Conservation (phyloP, 2,797 vertebrate genomes). For the Dendrocincla tyrannina region DNA sequence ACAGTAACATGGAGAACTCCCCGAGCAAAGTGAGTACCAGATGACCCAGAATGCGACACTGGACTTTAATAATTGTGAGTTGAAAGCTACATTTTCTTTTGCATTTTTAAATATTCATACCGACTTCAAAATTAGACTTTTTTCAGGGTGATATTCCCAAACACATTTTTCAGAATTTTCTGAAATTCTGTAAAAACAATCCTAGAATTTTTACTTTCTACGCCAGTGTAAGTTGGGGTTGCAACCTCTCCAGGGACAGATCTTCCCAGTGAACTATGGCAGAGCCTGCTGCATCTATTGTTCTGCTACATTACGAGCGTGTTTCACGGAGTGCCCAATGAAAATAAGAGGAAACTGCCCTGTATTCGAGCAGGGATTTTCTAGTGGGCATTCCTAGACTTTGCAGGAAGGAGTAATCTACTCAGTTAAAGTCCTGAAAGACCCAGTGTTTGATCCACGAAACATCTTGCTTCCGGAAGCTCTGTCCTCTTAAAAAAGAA, state of each 20-base stretch:
- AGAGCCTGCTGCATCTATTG: neutral
- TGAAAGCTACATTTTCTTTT: neutral
- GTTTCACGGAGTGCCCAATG: neutral
- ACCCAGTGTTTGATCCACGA: rapidly evolving
- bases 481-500: neutral
- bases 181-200: neutral
- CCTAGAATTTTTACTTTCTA: neutral
- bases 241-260: neutral
- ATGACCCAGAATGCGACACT: neutral
- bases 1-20: neutral
- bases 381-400: neutral
- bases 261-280: neutral
- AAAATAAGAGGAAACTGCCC: neutral
- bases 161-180: neutral
- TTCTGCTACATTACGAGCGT: rapidly evolving
- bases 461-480: neutral
- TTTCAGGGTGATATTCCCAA: neutral
- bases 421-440: neutral
- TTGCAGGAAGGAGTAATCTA: neutral
- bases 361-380: neutral
- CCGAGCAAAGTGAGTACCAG: neutral
- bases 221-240: rapidly evolving
- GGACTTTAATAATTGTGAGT: neutral
- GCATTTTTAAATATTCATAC: neutral
- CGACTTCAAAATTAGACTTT: neutral